Evolutionary conservation across 2,113 vertebrate species (phyloP), one percentile per base, ranked within the genome.

Genomic region (Cephalopholis sonnerati): DNA sequence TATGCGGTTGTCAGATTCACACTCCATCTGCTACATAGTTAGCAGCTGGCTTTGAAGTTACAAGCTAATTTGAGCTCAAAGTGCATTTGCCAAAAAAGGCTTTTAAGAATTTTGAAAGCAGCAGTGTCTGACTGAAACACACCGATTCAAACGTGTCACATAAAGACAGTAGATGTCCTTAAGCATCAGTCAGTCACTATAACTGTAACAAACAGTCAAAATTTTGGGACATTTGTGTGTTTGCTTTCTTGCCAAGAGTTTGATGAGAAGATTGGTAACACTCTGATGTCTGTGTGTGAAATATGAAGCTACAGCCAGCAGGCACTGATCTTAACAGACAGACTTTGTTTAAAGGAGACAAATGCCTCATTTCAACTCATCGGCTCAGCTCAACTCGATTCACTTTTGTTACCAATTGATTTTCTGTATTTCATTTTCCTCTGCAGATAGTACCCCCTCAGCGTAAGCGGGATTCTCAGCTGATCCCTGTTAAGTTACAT

Each of bases 21-120:
- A 64, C 82, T 83, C 66, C 83, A 83, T 92, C 79, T 91, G 81
- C 58, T 74, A 24, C 63, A n/a, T 50, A 58, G 88, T 87, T 36
- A 70, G 67, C 72, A 59, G 79, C 58, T 75, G 58, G n/a, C 71
- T 91, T 81, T 92, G 71, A 91, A 84, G 80, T 22, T 22, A 20
- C 29, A 53, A 69, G 32, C 68, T 69, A 18, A 68, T 81, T 84
- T 80, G 57, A 82, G 67, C 62, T 55, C 51, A 58, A 46, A 69
- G 72, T 66, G 25, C 27, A 27, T 67, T 70, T 50, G 50, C 41
- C 27, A 46, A 71, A 57, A 53, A 48, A 22, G 11, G 29, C 16
- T 10, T 22, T 68, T 51, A 78, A 44, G 5, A 70, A 51, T 50
- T 44, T 32, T 63, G 29, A 80, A 85, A 80, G 63, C 4, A 66